Percentiles rank a stretch among this genome's conserved stretches.
These are phyloP conservation scores for Oophaga pumilio DNA, from an alignment of 2,113 vertebrate species.

Conservation along the genomic window DNA sequence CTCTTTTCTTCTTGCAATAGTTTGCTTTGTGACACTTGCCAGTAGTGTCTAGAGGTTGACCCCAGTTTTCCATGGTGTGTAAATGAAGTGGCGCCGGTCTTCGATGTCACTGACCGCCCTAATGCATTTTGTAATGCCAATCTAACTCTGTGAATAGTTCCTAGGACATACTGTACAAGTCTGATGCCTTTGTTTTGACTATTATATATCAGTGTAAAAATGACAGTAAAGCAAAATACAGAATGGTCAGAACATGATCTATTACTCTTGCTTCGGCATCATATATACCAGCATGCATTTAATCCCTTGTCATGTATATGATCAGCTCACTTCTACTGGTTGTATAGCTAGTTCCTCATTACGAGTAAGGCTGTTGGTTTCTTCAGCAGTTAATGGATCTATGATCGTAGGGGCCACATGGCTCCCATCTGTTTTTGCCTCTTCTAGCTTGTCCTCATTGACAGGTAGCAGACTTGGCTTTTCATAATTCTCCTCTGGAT, in stretches of 20 bases:
- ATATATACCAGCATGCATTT: neutral
- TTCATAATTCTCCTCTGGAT: neutral
- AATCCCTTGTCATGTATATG: neutral
- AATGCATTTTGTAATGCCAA: neutral
- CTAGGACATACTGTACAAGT: neutral
- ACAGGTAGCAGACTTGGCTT: slow-evolving; percentile 48
- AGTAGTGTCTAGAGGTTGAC: too few relatives aligned
- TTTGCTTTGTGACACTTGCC: too few relatives aligned
- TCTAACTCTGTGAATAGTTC: neutral
- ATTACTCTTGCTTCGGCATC: neutral
- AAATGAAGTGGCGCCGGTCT: too few relatives aligned
- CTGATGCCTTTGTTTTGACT: neutral
- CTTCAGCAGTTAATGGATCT: slow-evolving; percentile 64
- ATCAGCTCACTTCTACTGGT: slow-evolving; percentile 17
- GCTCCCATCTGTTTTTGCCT: slow-evolving; percentile 52
- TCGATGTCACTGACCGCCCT: too few relatives aligned
- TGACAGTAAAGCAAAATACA: neutral
- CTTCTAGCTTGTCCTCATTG: slow-evolving; percentile 59
- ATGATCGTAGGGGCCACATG: slow-evolving; percentile 66
- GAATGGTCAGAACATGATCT: neutral
- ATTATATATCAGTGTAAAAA: neutral
- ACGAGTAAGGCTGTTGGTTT: slow-evolving; percentile 51
- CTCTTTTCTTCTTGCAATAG: too few relatives aligned
- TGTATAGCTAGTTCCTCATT: slow-evolving; percentile 63
- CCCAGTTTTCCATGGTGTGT: too few relatives aligned